phyloP scores from a whole-genome alignment of 2,888 invertebrate species.

The Platycheirus rosarum region DNA sequence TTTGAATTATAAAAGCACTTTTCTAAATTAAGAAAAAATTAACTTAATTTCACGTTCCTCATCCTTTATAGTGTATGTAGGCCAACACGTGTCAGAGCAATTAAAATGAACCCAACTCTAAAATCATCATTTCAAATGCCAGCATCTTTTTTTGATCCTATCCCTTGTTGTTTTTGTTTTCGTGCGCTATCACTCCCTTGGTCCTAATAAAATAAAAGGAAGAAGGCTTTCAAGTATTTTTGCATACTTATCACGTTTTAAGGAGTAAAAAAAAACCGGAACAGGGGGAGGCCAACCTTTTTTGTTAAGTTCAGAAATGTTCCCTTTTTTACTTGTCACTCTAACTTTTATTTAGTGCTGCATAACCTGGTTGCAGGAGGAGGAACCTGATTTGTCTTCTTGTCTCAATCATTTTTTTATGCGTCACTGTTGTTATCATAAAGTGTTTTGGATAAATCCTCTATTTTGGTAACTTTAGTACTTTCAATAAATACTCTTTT shows the following conservation, averaged over 20 bases:
- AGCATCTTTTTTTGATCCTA: not conserved
- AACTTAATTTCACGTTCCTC: slow-evolving; percentile 21
- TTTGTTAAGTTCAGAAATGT: too few species aligned
- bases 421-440: too few species aligned
- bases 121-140: slow-evolving; percentile 39
- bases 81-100: slow-evolving; percentile 56
- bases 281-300: slow-evolving; percentile 12
- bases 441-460: too few species aligned
- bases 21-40: slow-evolving; percentile 7
- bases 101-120: slow-evolving; percentile 46
- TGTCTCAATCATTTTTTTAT: too few species aligned
- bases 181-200: slow-evolving; percentile 12
- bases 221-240: slow-evolving; percentile 17
- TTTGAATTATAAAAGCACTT: slow-evolving; percentile 36
- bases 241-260: slow-evolving; percentile 50
- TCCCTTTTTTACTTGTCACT: too few species aligned
- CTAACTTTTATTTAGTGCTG: slow-evolving; percentile 14
- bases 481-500: too few species aligned
- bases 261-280: not conserved
- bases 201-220: slow-evolving; percentile 14
- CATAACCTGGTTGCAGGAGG: too few species aligned
- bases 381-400: too few species aligned
- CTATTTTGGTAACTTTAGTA: too few species aligned
- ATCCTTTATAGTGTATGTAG: not conserved
- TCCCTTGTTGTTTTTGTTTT: not conserved